Base-by-base conservation (phyloP, 2,113 vertebrate genomes). In the Lycaon pictus region DNA sequence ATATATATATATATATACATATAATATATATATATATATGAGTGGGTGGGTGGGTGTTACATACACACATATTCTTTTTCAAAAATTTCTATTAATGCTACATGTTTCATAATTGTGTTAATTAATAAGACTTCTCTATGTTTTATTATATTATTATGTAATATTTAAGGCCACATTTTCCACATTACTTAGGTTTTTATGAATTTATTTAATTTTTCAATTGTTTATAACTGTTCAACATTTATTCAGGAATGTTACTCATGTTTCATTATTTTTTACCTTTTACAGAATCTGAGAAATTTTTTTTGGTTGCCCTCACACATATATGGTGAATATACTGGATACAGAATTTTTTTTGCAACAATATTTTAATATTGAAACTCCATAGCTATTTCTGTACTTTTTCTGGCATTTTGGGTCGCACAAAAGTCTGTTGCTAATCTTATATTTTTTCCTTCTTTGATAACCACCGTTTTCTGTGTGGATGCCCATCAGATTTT, bases 341-440 rank as follows among this genome's bases (percentile, higher is more conserved):
- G 25, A 3, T 58, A 37, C 55, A 90, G 6, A 72, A 56, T 37
- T 37, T 83, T 79, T 22, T 22, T 27, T 71, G 35, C 17, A 65
- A 93, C 35, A 43, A 60, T 72, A 72, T 53, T 76, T 93, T 62
- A 60, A 88, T 91, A 23, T 17, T 62, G 16, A 93, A 91, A 93
- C 16, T 56, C 15, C 29, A 51, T 7, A 48, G 2, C 16, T 25
- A 88, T 79, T 88, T 80, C 35, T 81, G n/a, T 11, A n/a, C 43
- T 12, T 67, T 88, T 84, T 88, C 82, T 80, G 35, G n/a, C 32
- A 76, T 32, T 84, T 74, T 3, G 22, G 29, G 23, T 29, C 89
- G 43, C 65, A n/a, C 25, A 12, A 17, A 90, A 51, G 19, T 72
- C 29, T 83, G 25, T 53, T 71, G 20, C 11, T 80, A 94, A 74